These are phyloP conservation scores for Ceyx margarethae DNA, from an alignment of 2,113 vertebrate genomes.

Conservation along the genomic window DNA sequence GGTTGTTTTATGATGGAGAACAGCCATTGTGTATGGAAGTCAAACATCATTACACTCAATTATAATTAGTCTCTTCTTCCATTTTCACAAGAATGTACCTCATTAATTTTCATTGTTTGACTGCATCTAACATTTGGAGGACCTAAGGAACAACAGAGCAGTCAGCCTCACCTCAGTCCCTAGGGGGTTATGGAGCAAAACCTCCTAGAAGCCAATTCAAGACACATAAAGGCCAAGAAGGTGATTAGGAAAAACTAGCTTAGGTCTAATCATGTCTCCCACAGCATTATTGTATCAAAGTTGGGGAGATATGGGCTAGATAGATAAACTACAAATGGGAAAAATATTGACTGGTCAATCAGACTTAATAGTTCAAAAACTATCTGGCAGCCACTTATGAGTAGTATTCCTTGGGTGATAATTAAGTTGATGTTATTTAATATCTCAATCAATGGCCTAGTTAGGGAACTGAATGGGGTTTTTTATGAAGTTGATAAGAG, in stretches of 20 bases:
- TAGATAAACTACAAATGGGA: background rate
- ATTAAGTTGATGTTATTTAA: background rate
- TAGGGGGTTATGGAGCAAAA: background rate
- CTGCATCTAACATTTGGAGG: background rate
- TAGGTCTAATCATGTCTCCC: background rate
- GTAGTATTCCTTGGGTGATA: background rate
- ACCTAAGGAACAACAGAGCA: background rate
- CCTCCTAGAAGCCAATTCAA: background rate
- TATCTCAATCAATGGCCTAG: background rate
- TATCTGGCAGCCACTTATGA: background rate
- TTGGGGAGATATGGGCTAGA: background rate
- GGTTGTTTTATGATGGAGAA: slow-evolving; percentile 5
- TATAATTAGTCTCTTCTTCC: slow-evolving; percentile 33
- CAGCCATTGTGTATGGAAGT: slow-evolving; percentile 1
- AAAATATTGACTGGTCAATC: no score
- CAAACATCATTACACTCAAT: slow-evolving; percentile 25
- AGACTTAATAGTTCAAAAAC: background rate
- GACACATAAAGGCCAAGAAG: background rate
- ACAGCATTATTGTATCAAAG: background rate
- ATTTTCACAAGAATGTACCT: background rate
- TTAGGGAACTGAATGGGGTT: background rate
- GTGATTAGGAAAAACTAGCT: background rate
- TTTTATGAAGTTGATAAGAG: background rate
- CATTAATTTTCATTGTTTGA: slow-evolving; percentile 37
- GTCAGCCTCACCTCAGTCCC: background rate